A percentile compares a stretch with the other conserved stretches of the same genome.
These are phyloP conservation scores for Gasterosteus nipponicus DNA, from an alignment of 2,113 vertebrate species.

Conservation along the genomic window DNA sequence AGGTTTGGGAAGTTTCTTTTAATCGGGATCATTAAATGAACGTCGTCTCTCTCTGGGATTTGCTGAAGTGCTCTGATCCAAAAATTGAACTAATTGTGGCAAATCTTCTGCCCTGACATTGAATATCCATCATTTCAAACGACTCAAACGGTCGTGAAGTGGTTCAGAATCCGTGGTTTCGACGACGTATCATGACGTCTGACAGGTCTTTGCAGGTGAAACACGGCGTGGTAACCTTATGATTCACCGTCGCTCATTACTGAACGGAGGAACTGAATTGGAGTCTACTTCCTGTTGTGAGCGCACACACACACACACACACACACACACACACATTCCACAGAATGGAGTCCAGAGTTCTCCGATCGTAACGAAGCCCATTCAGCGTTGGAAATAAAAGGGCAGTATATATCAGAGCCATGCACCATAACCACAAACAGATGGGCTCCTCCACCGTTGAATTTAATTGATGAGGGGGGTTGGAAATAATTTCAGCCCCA, in stretches of 20 bases:
- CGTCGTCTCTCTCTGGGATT: constrained; percentile 20
- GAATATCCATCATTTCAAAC: too few relatives aligned
- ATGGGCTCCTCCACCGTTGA: constrained; percentile 64
- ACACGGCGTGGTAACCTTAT: too few relatives aligned
- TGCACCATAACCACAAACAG: constrained; percentile 71
- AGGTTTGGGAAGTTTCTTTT: constrained; percentile 33
- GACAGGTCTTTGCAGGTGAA: too few relatives aligned
- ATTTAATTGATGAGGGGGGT: constrained; percentile 72
- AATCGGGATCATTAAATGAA: constrained; percentile 52
- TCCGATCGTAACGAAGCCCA: constrained; percentile 52
- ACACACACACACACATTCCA: constrained; percentile 31
- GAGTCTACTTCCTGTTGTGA: constrained; percentile 26
- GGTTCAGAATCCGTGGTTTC: too few relatives aligned
- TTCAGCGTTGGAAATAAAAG: constrained; percentile 60
- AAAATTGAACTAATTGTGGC: too few relatives aligned
- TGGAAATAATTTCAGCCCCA: constrained; percentile 71
- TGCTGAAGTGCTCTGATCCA: too few relatives aligned
- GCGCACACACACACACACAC: constrained; percentile 15
- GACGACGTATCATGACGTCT: too few relatives aligned
- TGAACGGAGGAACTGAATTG: constrained; percentile 16
- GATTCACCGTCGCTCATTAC: too few relatives aligned
- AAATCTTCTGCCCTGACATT: too few relatives aligned
- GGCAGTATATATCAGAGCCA: constrained; percentile 46
- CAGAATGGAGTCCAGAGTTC: constrained; percentile 37
- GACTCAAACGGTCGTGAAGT: too few relatives aligned